A percentile compares a stretch with the other conserved stretches of the same genome.
These are phyloP conservation scores for Eueremaeus valkanovi DNA, from an alignment of 2,888 invertebrate species.

Conservation along the genomic window DNA sequence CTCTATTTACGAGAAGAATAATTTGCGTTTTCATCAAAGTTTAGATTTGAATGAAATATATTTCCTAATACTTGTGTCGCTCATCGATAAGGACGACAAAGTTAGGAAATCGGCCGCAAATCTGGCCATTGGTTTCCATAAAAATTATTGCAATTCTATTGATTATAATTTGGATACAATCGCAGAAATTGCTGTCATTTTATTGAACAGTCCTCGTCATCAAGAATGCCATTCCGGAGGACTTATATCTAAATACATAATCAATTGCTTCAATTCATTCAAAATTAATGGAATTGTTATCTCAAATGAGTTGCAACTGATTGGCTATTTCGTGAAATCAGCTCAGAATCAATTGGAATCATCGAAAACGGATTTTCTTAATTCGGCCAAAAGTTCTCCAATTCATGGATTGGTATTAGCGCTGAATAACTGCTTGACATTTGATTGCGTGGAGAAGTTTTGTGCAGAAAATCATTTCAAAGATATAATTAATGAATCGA, in stretches of 20 bases:
- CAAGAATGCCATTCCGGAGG: slow-evolving; percentile 38
- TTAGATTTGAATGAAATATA: background rate
- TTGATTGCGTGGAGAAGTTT: background rate
- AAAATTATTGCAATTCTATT: background rate
- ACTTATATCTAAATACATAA: slow-evolving; percentile 29
- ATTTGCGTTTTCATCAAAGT: background rate
- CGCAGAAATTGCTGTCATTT: background rate
- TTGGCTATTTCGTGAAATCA: background rate
- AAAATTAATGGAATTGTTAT: background rate
- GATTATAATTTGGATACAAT: background rate
- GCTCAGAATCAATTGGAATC: background rate
- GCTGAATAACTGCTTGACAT: slow-evolving; percentile 34
- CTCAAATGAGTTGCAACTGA: background rate
- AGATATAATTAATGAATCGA: background rate
- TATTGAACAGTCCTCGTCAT: slow-evolving; percentile 23
- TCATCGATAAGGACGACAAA: slow-evolving; percentile 40
- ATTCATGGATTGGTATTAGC: slow-evolving; percentile 34
- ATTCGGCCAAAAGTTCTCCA: slow-evolving; percentile 7
- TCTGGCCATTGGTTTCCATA: slow-evolving; percentile 24
- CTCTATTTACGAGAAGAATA: background rate
- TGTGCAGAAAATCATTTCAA: background rate
- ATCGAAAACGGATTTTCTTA: background rate
- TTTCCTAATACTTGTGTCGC: slow-evolving; percentile 5
- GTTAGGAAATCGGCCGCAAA: slow-evolving; percentile 28
- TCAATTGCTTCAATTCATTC: background rate